Evolutionary conservation across 2,888 invertebrate genomes (phyloP), one percentile per base, ranked within the genome.

Genomic region (Deroplatys truncata): DNA sequence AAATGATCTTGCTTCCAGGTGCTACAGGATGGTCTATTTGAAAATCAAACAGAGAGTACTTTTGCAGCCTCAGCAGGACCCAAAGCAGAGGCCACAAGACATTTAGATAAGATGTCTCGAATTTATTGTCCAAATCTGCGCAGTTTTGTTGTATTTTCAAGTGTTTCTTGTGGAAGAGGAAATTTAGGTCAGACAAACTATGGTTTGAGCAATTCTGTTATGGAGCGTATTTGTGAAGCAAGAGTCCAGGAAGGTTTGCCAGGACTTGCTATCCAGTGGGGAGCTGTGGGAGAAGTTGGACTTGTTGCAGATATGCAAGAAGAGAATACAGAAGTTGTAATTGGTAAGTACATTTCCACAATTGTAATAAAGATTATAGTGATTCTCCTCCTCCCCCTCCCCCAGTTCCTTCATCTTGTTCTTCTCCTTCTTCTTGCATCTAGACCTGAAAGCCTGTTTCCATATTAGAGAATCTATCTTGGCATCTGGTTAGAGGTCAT

Each of bases 91-190:
- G n/a, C n/a, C n/a, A n/a, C n/a, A 0, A 93, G 95, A 92, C 94
- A 97, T 92, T 94, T 98, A 91, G 98, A 99, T 92, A 94, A 94
- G 90, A 92, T 95, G 3, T 95, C 96, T 0, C 94, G 97, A 85
- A 93, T 93, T 84, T 91, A 95, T 89, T 96, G 96, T 90, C 95
- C 95, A 0, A 84, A 94, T 1, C 92, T 95, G 84, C 93, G 94
- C 92, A 95, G 97, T 94, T 98, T 98, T 93, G 98, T 98, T 0
- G 96, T 97, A 29, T 98, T 98, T 94, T 98, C 98, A 0, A n/a
- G n/a, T n/a, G n/a, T n/a, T n/a, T n/a, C n/a, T n/a, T n/a, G n/a
- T n/a, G n/a, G n/a, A n/a, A n/a, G n/a, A n/a, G n/a, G n/a, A n/a
- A n/a, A n/a, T n/a, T n/a, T n/a, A n/a, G n/a, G n/a, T n/a, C n/a